These are phyloP conservation scores for Botia almorhae DNA, from an alignment of 2,797 vertebrate species.

Conservation along the genomic window DNA sequence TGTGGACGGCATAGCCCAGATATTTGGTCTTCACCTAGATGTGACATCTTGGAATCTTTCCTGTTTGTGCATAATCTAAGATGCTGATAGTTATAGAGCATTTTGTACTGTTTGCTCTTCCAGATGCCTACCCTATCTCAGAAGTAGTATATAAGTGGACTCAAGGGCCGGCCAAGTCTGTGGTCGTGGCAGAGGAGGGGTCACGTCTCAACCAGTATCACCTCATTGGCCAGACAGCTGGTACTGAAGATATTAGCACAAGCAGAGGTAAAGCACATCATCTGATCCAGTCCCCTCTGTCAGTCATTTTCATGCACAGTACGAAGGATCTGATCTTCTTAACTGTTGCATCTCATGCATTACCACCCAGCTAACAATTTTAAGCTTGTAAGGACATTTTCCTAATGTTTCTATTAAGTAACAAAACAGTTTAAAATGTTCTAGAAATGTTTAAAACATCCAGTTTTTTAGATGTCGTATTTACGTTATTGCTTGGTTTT, in stretches of 20 bases:
- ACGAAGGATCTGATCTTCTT: background rate
- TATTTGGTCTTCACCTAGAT: no score
- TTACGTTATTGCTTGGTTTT: no score
- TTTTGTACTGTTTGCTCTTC: slow-evolving; percentile 16
- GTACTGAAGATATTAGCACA: slow-evolving; percentile 91
- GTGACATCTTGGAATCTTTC: background rate
- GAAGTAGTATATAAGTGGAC: slow-evolving; percentile 97
- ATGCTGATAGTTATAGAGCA: background rate
- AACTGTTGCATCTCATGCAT: slow-evolving; percentile 13
- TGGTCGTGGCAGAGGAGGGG: slow-evolving; percentile 96
- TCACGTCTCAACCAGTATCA: slow-evolving; percentile 97
- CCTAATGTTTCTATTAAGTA: no score
- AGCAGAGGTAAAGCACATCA: slow-evolving; percentile 84
- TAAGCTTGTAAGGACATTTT: no score
- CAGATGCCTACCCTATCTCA: slow-evolving; percentile 95
- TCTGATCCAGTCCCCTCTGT: background rate
- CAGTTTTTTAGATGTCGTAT: no score
- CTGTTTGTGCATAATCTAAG: background rate
- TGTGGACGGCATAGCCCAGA: no score
- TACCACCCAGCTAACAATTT: background rate
- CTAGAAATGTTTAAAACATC: no score
- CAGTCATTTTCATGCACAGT: background rate
- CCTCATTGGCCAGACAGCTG: slow-evolving; percentile 90
- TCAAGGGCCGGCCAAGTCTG: slow-evolving; percentile 86
- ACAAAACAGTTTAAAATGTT: no score